phyloP scores from a whole-genome alignment of 2,797 vertebrate genomes.

The Melanotaenia pygmaea region DNA sequence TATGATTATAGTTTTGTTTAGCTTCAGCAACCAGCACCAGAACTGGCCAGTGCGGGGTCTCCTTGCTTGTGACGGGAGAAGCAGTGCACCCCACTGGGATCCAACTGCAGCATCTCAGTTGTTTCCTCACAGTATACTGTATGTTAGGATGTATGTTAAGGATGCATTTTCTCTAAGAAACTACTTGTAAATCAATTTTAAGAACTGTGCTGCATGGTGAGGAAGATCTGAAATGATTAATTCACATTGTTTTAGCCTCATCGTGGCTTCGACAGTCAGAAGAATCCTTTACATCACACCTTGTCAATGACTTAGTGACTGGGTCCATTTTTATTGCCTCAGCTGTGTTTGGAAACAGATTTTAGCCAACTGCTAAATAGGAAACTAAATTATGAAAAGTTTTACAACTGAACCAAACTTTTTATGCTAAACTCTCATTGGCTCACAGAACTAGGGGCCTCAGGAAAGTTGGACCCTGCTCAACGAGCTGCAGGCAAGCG shows the following conservation, averaged over 20 bases:
- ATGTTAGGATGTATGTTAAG: no score
- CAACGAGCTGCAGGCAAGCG: conserved; percentile 3
- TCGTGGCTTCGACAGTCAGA: not conserved
- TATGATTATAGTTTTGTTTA: no score
- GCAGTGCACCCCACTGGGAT: no score
- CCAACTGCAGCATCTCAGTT: no score
- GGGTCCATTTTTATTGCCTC: not conserved
- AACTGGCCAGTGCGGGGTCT: no score
- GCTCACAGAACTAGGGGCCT: conserved; percentile 1
- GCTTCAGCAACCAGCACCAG: no score
- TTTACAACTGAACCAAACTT: not conserved
- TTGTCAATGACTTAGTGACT: not conserved
- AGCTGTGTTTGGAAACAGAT: not conserved
- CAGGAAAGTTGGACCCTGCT: not conserved
- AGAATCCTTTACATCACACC: not conserved
- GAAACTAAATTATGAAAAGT: not conserved
- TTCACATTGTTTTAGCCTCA: not conserved
- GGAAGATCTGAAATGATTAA: not conserved
- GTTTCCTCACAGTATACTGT: no score
- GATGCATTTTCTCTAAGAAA: no score
- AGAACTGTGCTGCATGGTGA: no score
- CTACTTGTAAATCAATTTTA: no score
- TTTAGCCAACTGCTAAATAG: no score
- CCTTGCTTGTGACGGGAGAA: no score
- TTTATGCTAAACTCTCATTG: not conserved